phyloP scores from a whole-genome alignment of 2,797 vertebrate species.

The Mormyrus proboscirostris region DNA sequence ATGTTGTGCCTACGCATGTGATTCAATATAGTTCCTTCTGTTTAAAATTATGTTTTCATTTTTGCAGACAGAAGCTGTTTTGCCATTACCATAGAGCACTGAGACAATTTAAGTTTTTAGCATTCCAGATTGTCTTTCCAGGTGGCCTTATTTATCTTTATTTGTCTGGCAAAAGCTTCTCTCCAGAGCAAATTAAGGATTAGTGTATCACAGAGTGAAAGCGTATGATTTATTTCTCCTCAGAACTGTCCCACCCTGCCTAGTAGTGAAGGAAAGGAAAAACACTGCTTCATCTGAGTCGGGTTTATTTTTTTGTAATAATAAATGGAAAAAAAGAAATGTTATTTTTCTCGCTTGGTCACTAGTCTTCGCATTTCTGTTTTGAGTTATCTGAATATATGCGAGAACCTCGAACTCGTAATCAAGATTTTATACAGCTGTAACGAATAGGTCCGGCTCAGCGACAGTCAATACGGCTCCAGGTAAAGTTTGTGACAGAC shows the following conservation, averaged over 20 bases:
- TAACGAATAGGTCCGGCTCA: neutral
- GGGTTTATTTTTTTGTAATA: neutral
- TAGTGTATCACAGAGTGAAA: neutral
- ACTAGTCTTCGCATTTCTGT: neutral
- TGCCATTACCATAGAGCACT: neutral
- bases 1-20: neutral
- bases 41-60: neutral
- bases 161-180: neutral
- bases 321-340: neutral
- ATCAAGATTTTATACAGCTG: neutral
- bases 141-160: neutral
- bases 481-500: constrained; percentile 1
- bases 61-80: neutral
- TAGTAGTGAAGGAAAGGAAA: neutral
- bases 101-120: neutral
- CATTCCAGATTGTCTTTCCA: neutral
- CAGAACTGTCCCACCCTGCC: neutral
- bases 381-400: neutral
- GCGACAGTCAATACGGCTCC: neutral
- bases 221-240: neutral
- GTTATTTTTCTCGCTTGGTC: neutral
- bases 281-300: neutral
- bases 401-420: neutral
- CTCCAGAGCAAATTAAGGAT: neutral
- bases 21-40: neutral